Evolutionary conservation across 2,888 invertebrate species (phyloP), one percentile per base, ranked within the genome.

Genomic region (Drosophila longiperda): DNA sequence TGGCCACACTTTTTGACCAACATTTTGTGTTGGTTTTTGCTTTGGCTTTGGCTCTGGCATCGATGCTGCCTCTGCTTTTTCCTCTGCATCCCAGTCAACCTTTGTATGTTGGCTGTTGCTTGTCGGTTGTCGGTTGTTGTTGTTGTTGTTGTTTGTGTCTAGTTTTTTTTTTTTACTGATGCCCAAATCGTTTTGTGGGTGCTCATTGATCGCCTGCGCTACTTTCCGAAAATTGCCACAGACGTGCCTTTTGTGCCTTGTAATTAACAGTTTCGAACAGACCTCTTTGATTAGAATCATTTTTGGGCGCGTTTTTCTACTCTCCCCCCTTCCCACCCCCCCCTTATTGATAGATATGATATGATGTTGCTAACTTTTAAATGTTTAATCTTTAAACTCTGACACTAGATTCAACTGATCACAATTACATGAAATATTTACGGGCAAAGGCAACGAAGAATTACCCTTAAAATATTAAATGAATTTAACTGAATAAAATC

Each of bases 1-100:
- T 83, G 78, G 91, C 89, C 91, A 89, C 89, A 89, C 91, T 90
- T 91, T 84, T 84, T 87, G 87, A 87, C 87, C 90, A 87, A 87
- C 87, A 88, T 87, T 87, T 78, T 86, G 68, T 87, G 76, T 78
- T 68, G 53, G 66, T 63, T 69, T 62, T 66, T 40, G 33, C 42
- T 38, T 40, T 26, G 12, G 33, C 42, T 38, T 40, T 26, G 12
- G 34, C 57, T 71, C 48, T 29, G 34, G 8, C 42, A 40, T 57
- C 57, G 40, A 11, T 20, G 26, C 33, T 62, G 40, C 26, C 54
- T 48, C 40, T 49, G 52, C n/a, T 57, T 49, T 23, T 36, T 33
- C 40, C 36, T 54, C 40, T 60, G 42, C 17, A 17, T 66, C 23
- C 15, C 53, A 45, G 73, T 17, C 65, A 72, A 58, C 66, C 62